Evolutionary conservation across 2,797 vertebrate genomes (phyloP).

Genomic region (Spheniscus humboldti): DNA sequence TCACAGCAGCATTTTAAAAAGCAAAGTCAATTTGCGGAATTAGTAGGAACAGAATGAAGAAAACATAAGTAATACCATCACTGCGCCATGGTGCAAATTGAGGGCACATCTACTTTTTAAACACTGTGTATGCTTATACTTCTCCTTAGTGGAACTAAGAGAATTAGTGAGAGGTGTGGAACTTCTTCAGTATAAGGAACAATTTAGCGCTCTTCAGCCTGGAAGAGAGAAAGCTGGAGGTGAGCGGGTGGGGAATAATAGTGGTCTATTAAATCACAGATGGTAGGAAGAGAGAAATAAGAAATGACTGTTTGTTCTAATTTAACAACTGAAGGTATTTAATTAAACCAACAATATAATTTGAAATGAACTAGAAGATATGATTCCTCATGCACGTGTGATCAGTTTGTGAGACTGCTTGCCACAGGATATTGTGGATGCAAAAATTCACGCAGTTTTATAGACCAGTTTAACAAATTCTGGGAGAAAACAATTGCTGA

Average conservation of each 20-base stretch:
- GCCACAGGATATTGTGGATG: neutral
- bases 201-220: neutral
- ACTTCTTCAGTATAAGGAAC: neutral
- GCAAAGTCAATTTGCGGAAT: neutral
- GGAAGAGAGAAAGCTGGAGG: neutral
- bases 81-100: neutral
- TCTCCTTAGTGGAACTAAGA: neutral
- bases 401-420: neutral
- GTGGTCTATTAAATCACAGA: neutral
- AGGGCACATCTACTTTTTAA: neutral
- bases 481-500: neutral
- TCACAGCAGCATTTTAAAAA: neutral
- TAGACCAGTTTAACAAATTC: neutral
- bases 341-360: neutral
- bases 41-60: neutral
- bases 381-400: rapidly evolving
- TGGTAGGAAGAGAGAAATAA: neutral
- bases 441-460: neutral
- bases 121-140: neutral
- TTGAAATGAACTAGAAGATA: neutral
- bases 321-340: neutral
- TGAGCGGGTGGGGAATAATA: neutral
- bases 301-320: neutral
- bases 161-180: neutral
- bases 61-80: neutral